Conservation (phyloP, 2,888 invertebrate species). For the Drosophila kambysellisi region DNA sequence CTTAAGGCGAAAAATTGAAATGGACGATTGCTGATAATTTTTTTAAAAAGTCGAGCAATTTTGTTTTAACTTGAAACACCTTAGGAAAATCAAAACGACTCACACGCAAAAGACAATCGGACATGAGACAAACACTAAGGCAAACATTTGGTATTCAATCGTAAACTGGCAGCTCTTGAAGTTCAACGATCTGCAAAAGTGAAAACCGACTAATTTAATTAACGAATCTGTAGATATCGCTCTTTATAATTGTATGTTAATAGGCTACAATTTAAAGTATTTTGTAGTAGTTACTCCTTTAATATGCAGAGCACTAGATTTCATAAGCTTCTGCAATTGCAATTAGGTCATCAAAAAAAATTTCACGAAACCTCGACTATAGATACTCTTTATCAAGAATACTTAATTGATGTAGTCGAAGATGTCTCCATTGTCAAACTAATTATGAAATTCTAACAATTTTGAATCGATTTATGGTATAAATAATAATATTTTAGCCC, state of each 20-base stretch:
- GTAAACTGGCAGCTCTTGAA: not conserved
- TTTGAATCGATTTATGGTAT: too few species aligned
- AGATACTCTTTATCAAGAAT: not conserved
- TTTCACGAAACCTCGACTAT: not conserved
- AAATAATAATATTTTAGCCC: not conserved
- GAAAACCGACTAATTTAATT: not conserved
- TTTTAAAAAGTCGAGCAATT: not conserved
- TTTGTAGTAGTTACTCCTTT: not conserved
- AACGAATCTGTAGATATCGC: not conserved
- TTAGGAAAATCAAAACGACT: not conserved
- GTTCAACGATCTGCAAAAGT: constrained; percentile 21
- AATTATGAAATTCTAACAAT: too few species aligned
- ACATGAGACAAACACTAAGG: too few species aligned
- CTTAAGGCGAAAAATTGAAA: too few species aligned
- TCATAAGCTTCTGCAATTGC: not conserved
- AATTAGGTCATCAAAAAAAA: too few species aligned
- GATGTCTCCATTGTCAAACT: too few species aligned
- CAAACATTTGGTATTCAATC: too few species aligned
- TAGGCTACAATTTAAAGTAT: not conserved
- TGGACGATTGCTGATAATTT: not conserved
- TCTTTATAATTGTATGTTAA: not conserved
- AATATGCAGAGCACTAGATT: not conserved
- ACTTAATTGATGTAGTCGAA: not conserved
- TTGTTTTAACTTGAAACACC: not conserved
- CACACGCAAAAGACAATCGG: not conserved